Evolutionary conservation across 2,113 vertebrate genomes (phyloP), one percentile per base, ranked within the genome.

Genomic region (Mormoops blainvillei): DNA sequence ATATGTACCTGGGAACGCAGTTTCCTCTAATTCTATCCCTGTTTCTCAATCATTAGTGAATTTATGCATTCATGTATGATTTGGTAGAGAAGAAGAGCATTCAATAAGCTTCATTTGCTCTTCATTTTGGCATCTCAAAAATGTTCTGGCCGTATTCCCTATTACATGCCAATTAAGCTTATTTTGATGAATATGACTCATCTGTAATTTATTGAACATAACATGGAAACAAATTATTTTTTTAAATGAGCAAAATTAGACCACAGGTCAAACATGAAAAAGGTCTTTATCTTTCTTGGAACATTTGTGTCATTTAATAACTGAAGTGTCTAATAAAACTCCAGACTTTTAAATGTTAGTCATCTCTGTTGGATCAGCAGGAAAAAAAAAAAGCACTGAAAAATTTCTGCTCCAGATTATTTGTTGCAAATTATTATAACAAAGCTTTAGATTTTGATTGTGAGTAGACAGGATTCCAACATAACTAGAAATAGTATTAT

Each of bases 101-200:
- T 86, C 26, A 56, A 95, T 71, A 94, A 97, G 81, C 41, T 76
- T 97, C 74, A 95, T 94, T 98, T 91, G 87, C 89, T 91, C 81
- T 95, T 94, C 58, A 93, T 96, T 95, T 96, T 96, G 87, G 95
- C 87, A 96, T 83, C 16, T 96, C 97, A 97, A 97, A 97, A 96
- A 38, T 78, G 76, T 81, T 89, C 95, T 98, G 95, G 92, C 92
- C 90, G 97, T 93, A 98, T 95, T 85, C 67, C 50, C 48, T 96
- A 93, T 94, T 95, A 94, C 33, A 94, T 97, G 91, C 73, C 97
- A 98, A 96, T 98, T 98, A 98, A 97, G 90, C 80, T 93, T 73
- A 96, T 97, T 98, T 94, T 98, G 93, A 98, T 96, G 89, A 98
- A 97, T 97, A 89, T 96, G 85, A 98, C 83, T 96, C 36, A 96